Evolutionary conservation across 2,113 vertebrate species (phyloP).

Genomic region (Sialia sialis): DNA sequence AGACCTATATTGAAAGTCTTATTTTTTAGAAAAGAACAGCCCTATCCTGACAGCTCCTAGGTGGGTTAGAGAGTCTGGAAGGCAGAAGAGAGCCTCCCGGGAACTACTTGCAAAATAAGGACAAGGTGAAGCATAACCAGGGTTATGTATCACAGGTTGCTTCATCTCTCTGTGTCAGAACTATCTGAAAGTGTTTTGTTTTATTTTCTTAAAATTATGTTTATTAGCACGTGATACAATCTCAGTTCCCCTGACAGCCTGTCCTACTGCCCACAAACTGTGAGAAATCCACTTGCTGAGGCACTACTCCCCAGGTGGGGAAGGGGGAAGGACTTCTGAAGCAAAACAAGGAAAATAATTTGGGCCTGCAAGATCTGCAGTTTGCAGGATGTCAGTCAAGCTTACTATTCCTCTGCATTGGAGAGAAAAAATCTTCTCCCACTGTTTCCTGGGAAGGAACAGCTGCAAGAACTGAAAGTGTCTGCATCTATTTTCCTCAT

Average conservation of each 20-base stretch:
- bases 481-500: constrained; percentile 32
- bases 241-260: not conserved
- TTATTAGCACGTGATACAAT: not conserved
- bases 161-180: not conserved
- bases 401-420: constrained; percentile 11
- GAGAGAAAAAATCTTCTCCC: not conserved
- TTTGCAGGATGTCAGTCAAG: not conserved
- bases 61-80: not conserved
- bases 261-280: not conserved
- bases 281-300: not conserved
- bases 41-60: not conserved
- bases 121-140: not conserved
- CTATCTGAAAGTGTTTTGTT: not conserved
- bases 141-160: not conserved
- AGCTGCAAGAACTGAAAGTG: constrained; percentile 25
- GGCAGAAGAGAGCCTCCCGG: not conserved
- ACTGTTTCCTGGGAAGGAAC: constrained; percentile 18
- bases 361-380: not conserved
- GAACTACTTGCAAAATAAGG: not conserved
- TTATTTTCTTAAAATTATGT: not conserved
- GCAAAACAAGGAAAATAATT: constrained; percentile 25
- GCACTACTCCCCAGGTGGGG: not conserved
- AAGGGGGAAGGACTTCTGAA: not conserved
- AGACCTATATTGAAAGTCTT: not conserved
- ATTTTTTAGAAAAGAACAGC: not conserved